Conservation (phyloP, 2,113 vertebrate species). For the Panthera leo region DNA sequence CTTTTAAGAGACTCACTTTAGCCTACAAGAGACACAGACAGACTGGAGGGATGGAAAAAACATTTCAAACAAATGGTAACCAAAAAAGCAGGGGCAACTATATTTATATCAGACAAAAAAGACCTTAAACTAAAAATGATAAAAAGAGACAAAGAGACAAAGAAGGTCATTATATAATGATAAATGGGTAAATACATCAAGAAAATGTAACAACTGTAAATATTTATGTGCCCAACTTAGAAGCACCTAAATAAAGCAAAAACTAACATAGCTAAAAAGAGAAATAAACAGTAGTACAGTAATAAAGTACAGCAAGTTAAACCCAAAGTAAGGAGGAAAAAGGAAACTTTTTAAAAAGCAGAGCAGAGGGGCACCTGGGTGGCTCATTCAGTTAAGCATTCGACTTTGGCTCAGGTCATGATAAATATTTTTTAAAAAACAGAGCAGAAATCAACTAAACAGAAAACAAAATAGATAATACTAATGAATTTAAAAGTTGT, state of each 20-base stretch:
- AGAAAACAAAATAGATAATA: background rate
- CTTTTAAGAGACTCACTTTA: background rate
- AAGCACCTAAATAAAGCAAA: background rate
- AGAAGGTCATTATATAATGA: background rate
- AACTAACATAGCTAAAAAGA: background rate
- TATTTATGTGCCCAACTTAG: background rate
- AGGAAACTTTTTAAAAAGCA: background rate
- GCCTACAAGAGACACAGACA: background rate
- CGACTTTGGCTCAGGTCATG: too few species aligned
- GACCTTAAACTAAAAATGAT: background rate
- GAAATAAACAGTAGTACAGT: background rate
- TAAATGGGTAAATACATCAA: background rate
- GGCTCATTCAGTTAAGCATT: too few species aligned
- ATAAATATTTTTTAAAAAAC: background rate
- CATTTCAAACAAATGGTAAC: background rate
- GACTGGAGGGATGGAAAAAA: background rate
- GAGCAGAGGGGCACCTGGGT: background rate
- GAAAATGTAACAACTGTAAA: background rate
- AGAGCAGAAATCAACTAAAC: background rate
- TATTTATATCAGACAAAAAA: background rate
- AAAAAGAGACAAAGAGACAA: background rate
- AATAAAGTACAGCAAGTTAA: background rate
- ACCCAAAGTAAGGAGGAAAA: background rate
- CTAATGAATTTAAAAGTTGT: background rate
- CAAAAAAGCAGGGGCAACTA: background rate